Conservation (phyloP, 2,888 invertebrate species). For the Vesta saturnalis region DNA sequence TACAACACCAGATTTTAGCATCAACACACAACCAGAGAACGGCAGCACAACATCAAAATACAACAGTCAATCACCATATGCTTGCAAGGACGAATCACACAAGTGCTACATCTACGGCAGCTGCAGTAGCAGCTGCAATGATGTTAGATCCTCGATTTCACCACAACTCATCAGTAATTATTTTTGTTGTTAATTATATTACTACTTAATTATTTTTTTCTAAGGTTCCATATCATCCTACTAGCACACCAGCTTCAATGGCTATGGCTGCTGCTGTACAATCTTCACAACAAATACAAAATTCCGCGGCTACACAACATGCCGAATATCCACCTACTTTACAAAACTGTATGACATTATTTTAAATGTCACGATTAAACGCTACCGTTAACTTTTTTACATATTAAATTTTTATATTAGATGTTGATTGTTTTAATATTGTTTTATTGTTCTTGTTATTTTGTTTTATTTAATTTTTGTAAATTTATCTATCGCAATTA, state of each 20-base stretch:
- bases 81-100: slow-evolving; percentile 56
- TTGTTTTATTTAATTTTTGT: no score
- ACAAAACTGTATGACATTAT: slow-evolving; percentile 62
- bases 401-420: neutral
- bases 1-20: slow-evolving; percentile 59
- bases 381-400: neutral
- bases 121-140: slow-evolving; percentile 64
- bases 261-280: slow-evolving; percentile 60
- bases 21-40: slow-evolving; percentile 55
- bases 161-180: slow-evolving; percentile 61
- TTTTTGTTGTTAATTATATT: neutral
- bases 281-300: slow-evolving; percentile 60
- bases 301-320: slow-evolving; percentile 56
- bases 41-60: slow-evolving; percentile 56
- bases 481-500: no score
- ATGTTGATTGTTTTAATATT: neutral
- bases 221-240: slow-evolving; percentile 61
- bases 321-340: slow-evolving; percentile 59
- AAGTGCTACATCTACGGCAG: slow-evolving; percentile 60
- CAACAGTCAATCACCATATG: slow-evolving; percentile 60
- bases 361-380: slow-evolving; percentile 50
- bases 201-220: slow-evolving; percentile 3
- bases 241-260: slow-evolving; percentile 61
- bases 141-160: slow-evolving; percentile 64
- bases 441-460: no score